Evolutionary conservation across 2,113 vertebrate species (phyloP).

Genomic region (Nanorana parkeri): DNA sequence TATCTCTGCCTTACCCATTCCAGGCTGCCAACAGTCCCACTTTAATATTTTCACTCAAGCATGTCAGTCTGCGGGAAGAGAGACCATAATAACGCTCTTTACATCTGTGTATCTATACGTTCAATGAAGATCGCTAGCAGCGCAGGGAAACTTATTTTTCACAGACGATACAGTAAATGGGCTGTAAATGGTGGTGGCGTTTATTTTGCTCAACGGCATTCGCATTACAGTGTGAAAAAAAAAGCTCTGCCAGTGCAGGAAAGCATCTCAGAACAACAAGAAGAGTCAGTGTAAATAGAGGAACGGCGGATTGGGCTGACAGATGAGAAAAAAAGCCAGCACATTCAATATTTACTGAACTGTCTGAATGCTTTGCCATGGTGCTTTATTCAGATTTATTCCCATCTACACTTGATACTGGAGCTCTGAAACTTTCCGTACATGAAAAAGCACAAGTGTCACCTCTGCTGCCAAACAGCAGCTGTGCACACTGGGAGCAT

Average conservation of each 20-base stretch:
- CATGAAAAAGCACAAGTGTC: conserved; percentile 8
- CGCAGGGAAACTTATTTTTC: conserved; percentile 33
- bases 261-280: conserved; percentile 42
- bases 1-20: background rate
- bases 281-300: conserved; percentile 35
- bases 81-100: background rate
- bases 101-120: background rate
- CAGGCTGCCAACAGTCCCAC: background rate
- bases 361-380: conserved; percentile 40
- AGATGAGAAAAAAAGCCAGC: conserved; percentile 8
- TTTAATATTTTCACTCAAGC: background rate
- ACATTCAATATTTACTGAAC: conserved; percentile 52
- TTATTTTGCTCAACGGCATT: conserved; percentile 32
- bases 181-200: conserved; percentile 35
- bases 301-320: conserved; percentile 18
- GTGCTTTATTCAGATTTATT: conserved; percentile 40
- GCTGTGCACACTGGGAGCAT: conserved; percentile 29
- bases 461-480: conserved; percentile 17
- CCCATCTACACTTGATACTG: conserved; percentile 15
- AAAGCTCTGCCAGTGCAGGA: conserved; percentile 2
- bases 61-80: background rate
- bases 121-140: background rate
- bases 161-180: conserved; percentile 21
- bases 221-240: conserved; percentile 35
- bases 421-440: conserved; percentile 3